A percentile compares a stretch with the other conserved stretches of the same genome.
Conservation (phyloP, 2,888 invertebrate species). For the Hypena proboscidalis region DNA sequence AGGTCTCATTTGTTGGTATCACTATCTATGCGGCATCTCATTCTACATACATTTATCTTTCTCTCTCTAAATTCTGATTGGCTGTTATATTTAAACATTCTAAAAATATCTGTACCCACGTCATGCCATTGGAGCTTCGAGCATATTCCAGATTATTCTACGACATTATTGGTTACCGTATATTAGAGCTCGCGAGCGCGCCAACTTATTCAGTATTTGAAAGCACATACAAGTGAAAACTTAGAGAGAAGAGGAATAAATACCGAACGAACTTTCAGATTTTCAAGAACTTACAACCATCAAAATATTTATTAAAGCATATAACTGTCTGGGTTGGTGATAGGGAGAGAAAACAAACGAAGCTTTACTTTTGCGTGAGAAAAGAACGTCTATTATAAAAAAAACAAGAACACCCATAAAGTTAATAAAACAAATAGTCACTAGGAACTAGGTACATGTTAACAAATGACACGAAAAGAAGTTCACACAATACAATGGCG, state of each 20-base stretch:
- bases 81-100: slow-evolving; percentile 41
- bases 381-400: too few species aligned
- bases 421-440: too few species aligned
- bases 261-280: slow-evolving; percentile 41
- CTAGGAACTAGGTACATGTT: too few species aligned
- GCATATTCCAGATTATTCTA: slow-evolving; percentile 60
- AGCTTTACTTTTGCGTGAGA: too few species aligned
- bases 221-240: slow-evolving; percentile 56
- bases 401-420: too few species aligned
- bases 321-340: too few species aligned
- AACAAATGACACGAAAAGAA: too few species aligned
- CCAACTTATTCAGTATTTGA: slow-evolving; percentile 69
- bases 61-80: slow-evolving; percentile 50
- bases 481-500: too few species aligned
- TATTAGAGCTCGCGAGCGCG: slow-evolving; percentile 60
- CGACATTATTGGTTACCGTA: slow-evolving; percentile 55
- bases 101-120: slow-evolving; percentile 51
- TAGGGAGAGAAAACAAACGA: too few species aligned
- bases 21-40: slow-evolving; percentile 26
- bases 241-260: slow-evolving; percentile 49
- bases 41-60: slow-evolving; percentile 30
- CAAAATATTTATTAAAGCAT: too few species aligned
- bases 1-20: slow-evolving; percentile 35
- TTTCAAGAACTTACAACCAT: too few species aligned
- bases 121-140: slow-evolving; percentile 53